Evolutionary conservation across 2,113 vertebrate species (phyloP), one percentile per base, ranked within the genome.

Genomic region (Dryoscopus gambensis): DNA sequence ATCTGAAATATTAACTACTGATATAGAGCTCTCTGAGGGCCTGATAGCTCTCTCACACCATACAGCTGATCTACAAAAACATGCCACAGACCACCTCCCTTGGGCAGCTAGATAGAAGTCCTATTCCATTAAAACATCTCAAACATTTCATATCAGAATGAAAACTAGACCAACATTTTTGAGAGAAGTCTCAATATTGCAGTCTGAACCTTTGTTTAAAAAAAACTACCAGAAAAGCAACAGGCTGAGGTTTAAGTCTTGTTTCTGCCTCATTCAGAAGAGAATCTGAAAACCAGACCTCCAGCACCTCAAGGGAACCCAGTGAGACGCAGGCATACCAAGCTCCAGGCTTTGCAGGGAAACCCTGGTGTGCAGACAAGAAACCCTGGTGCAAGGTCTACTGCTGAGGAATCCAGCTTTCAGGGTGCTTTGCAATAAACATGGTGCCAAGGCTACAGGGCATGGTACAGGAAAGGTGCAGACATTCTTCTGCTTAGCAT

Each of bases 401-500:
- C n/a, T n/a, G 18, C 25, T 30, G 46, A 62, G n/a, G 8, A n/a
- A 53, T 62, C 7, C 13, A 39, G 5, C 13, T 75, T 71, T 50
- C 28, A 69, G 40, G 7, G 18, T 59, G n/a, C 20, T 52, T 70
- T 68, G 21, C 15, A 75, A 22, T 28, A 64, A 47, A 40, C 3
- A 22, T 5, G 6, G 6, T 80, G 24, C 19, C 56, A 69, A 87
- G 64, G 33, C 21, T 60, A 11, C 9, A 40, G 14, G 20, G 7
- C 4, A 27, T 0, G 0, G 15, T 49, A 42, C 21, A 39, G 37
- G 13, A 71, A 37, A 53, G 19, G 65, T 37, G 30, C 19, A 70
- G 20, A 10, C 8, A 35, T 37, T 8, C 1, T 37, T 16, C 50
- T 62, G n/a, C 55, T 68, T 46, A 15, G 9, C 1, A 0, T 78